Evolutionary conservation across 2,888 invertebrate species (phyloP).

Genomic region (Panorpa germanica): DNA sequence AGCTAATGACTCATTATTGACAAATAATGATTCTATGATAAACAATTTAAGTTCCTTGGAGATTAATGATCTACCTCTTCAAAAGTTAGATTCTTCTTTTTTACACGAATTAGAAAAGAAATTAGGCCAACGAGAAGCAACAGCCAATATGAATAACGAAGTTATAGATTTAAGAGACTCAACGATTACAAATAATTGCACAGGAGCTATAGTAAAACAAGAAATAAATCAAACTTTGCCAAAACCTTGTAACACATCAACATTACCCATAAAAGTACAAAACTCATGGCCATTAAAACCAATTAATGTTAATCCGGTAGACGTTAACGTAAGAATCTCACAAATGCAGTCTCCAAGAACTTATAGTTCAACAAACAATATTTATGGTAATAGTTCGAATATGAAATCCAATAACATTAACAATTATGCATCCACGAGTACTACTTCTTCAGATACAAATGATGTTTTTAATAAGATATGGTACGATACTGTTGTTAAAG

Average conservation of each 20-base stretch:
- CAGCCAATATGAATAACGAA: slow-evolving; percentile 24
- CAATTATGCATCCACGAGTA: background rate
- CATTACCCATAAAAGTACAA: too few relatives aligned
- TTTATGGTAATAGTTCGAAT: slow-evolving; percentile 5
- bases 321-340: too few relatives aligned
- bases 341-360: too few relatives aligned
- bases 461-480: slow-evolving; percentile 28
- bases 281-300: too few relatives aligned
- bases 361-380: too few relatives aligned
- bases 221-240: too few relatives aligned
- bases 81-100: slow-evolving; percentile 34
- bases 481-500: slow-evolving; percentile 22
- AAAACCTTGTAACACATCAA: too few relatives aligned
- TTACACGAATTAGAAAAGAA: slow-evolving; percentile 45
- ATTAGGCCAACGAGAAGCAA: slow-evolving; percentile 27
- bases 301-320: too few relatives aligned
- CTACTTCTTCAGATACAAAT: slow-evolving; percentile 23
- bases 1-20: slow-evolving; percentile 11
- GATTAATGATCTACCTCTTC: slow-evolving; percentile 20
- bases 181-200: too few relatives aligned
- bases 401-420: slow-evolving; percentile 12
- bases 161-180: too few relatives aligned
- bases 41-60: slow-evolving; percentile 19
- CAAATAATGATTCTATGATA: slow-evolving; percentile 17
- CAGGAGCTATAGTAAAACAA: too few relatives aligned